Evolutionary conservation across 2,113 vertebrate genomes (phyloP).

Genomic region (Megalops atlanticus): DNA sequence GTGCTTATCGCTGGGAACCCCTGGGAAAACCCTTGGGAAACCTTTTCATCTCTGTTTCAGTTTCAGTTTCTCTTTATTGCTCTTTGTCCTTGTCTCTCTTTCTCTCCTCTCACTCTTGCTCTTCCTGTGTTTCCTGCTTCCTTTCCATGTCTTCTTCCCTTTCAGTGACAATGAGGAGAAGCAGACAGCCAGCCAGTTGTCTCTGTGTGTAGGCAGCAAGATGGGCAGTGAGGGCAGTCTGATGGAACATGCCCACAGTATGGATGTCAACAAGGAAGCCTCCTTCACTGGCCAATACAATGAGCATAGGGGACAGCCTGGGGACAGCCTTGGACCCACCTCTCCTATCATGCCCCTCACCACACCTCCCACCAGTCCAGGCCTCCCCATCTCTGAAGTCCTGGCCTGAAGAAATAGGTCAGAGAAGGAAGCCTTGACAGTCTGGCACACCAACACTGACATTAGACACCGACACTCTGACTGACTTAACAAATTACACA

Average conservation of each 20-base stretch:
- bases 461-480: constrained; percentile 22
- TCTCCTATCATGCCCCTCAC: constrained; percentile 67
- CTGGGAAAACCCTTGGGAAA: background rate
- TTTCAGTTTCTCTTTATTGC: background rate
- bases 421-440: background rate
- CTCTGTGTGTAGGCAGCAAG: constrained; percentile 83
- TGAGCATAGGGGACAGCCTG: constrained; percentile 73
- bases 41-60: background rate
- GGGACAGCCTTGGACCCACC: constrained; percentile 67
- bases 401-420: constrained; percentile 56
- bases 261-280: constrained; percentile 85
- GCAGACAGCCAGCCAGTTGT: constrained; percentile 80
- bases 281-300: constrained; percentile 89
- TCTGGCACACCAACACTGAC: constrained; percentile 34
- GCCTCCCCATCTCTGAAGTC: constrained; percentile 63
- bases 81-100: background rate
- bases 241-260: constrained; percentile 80
- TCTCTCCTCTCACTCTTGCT: background rate
- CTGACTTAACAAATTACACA: constrained; percentile 8
- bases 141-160: background rate
- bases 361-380: constrained; percentile 45
- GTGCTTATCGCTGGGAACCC: background rate
- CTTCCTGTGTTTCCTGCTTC: background rate
- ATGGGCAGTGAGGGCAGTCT: constrained; percentile 81
- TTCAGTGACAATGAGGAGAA: constrained; percentile 88